These are phyloP conservation scores for Rhogogaster chlorosoma DNA, from an alignment of 2,888 invertebrate species.

Conservation along the genomic window DNA sequence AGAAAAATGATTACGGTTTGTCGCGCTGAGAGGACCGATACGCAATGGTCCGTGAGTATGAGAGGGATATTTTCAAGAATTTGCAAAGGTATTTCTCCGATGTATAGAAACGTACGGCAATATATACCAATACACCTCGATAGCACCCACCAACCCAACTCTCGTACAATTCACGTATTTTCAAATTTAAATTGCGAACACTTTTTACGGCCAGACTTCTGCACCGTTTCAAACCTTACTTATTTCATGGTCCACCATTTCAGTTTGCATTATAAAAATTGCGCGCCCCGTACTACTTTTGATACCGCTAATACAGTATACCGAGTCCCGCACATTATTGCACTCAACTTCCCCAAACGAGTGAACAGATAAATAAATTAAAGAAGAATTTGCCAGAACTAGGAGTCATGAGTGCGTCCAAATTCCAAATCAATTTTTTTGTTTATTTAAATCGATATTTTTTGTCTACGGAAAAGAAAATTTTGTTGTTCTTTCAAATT, in stretches of 20 bases:
- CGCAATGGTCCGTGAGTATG: neutral
- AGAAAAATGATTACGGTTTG: neutral
- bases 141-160: neutral
- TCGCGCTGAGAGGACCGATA: neutral
- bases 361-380: neutral
- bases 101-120: neutral
- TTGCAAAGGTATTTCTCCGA: neutral
- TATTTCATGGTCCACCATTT: slow-evolving; percentile 18
- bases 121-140: neutral
- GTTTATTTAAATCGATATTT: neutral
- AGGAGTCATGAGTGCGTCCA: neutral
- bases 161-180: neutral
- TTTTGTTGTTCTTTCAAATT: neutral
- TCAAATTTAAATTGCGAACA: neutral
- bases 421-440: neutral
- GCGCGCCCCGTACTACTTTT: neutral
- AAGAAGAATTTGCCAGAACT: neutral
- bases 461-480: neutral
- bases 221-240: slow-evolving; percentile 24
- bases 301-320: neutral
- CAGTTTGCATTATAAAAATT: neutral
- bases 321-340: neutral
- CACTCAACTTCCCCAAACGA: neutral
- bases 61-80: slow-evolving; percentile 6
- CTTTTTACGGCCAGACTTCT: neutral